Percentiles rank a stretch among this genome's conserved stretches.
Evolutionary conservation across 2,113 vertebrate genomes (phyloP).

Genomic region (Ranitomeya variabilis): DNA sequence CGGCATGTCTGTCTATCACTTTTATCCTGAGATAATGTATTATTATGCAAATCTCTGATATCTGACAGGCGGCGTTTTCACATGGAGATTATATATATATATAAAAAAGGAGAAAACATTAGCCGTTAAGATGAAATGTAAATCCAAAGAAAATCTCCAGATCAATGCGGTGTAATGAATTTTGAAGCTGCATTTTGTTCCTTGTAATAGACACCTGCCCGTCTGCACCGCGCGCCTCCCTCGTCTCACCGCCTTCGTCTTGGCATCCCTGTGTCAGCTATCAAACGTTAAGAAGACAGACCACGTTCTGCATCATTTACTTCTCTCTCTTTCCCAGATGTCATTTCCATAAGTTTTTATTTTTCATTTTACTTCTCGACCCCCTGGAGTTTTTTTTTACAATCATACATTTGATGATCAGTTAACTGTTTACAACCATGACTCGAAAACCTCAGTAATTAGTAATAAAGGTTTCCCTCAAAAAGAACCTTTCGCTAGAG

Average conservation of each 20-base stretch:
- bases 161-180: conserved; percentile 44
- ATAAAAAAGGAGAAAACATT: conserved; percentile 27
- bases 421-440: background rate
- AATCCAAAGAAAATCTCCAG: conserved; percentile 28
- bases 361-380: background rate
- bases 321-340: background rate
- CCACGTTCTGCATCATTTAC: conserved; percentile 27
- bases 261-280: conserved; percentile 7
- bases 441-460: background rate
- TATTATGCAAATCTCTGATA: conserved; percentile 3
- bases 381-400: background rate
- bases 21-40: conserved; percentile 33
- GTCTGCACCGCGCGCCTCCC: background rate
- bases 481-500: no score
- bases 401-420: conserved; percentile 3
- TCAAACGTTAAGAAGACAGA: conserved; percentile 4
- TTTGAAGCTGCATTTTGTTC: conserved; percentile 1
- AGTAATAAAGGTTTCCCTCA: no score
- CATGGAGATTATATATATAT: conserved; percentile 1
- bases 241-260: background rate
- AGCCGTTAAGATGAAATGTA: conserved; percentile 1
- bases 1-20: background rate
- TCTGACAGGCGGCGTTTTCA: conserved; percentile 13
- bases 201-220: conserved; percentile 21
- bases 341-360: background rate